These are phyloP conservation scores for Drosophila pachea DNA, from an alignment of 1,140 invertebrate species.

Conservation along the genomic window DNA sequence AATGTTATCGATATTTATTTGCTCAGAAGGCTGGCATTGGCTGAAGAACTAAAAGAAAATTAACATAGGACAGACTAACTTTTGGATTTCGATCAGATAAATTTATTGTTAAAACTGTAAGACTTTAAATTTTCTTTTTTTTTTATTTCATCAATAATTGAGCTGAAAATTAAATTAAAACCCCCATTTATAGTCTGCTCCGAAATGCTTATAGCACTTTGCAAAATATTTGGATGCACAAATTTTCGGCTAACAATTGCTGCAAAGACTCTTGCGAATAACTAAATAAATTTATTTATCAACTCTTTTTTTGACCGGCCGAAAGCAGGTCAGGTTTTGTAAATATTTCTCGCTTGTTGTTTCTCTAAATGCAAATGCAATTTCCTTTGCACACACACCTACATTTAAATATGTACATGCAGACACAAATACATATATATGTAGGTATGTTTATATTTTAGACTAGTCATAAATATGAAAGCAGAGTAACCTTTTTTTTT, in stretches of 20 bases:
- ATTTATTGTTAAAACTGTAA: too few relatives aligned
- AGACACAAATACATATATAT: neutral
- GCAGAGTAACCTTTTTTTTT: conserved; percentile 15
- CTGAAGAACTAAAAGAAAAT: too few relatives aligned
- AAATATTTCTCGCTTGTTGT: conserved; percentile 36
- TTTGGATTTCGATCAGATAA: too few relatives aligned
- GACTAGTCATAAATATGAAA: conserved; percentile 59
- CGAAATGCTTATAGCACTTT: neutral
- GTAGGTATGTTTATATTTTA: conserved; percentile 17
- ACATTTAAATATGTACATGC: conserved; percentile 47
- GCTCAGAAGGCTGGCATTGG: too few relatives aligned
- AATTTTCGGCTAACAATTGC: conserved; percentile 2
- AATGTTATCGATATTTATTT: too few relatives aligned
- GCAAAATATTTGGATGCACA: neutral
- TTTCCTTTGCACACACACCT: conserved; percentile 35
- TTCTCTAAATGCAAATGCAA: conserved; percentile 33
- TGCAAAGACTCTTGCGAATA: conserved; percentile 40
- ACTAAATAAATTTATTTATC: conserved; percentile 59
- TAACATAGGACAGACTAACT: too few relatives aligned
- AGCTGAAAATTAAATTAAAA: too few relatives aligned
- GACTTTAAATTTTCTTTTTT: too few relatives aligned
- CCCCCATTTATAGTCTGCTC: too few relatives aligned
- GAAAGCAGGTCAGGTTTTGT: conserved; percentile 43
- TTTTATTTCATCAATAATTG: too few relatives aligned
- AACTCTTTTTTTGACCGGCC: neutral